Evolutionary conservation across 2,888 invertebrate species (phyloP), one percentile per base, ranked within the genome.

Genomic region (Cerceris ruficornis): DNA sequence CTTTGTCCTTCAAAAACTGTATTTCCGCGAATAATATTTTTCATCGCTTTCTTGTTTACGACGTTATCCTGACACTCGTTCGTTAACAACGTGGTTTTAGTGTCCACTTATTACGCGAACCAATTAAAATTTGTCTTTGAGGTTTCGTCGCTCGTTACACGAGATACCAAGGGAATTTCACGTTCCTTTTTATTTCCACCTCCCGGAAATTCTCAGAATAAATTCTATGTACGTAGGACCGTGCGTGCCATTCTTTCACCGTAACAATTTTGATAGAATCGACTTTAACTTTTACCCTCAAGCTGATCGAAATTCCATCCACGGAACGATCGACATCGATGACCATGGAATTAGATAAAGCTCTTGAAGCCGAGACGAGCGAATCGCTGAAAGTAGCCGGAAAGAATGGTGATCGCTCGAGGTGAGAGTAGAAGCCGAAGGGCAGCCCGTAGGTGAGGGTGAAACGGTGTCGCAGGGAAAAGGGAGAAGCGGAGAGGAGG

Each of bases 1-100:
- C 78, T 80, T 78, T 80, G 79, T 80, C 70, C 79, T 62, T 61
- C 6, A 67, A 75, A 71, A 75, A 55, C 17, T 55, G 8, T 42
- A 70, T 79, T 71, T 73, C 75, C 72, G 59, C 74, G 72, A 67
- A 78, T 69, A 73, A 72, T 67, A 73, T 73, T 77, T 73, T 64
- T 62, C 77, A 66, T 43, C 69, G 57, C 49, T 14, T 65, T 66
- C 64, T 69, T 66, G 69, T 69, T 77, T 69, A 77, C 77, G 65
- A 60, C 57, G 72, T 46, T 60, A 41, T 58, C 49, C 59, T 61
- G 55, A 64, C 71, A 41, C 67, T 57, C 50, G 28, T 58, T 57
- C 57, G 71, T 77, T 77, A 79, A 78, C 64, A 60, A 66, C 65
- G 57, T 11, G 61, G 57, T 58, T 59, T 65, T 68, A 66, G 52